Base-by-base conservation (phyloP, 2,113 vertebrate genomes). In the Zootoca vivipara region DNA sequence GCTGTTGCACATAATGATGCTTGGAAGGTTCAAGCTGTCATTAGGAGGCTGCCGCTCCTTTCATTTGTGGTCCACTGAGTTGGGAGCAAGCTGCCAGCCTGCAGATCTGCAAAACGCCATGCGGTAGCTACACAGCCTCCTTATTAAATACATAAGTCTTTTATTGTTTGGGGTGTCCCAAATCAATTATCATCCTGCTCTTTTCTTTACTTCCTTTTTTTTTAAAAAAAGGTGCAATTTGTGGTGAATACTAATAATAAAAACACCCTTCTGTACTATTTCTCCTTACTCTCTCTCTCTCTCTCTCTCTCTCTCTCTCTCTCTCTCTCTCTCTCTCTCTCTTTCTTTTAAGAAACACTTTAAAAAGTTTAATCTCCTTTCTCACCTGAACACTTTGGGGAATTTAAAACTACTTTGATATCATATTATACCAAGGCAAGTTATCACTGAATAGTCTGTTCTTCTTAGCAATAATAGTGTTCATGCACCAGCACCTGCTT, bases 351-450 rank as follows among this genome's bases (percentile, higher is more conserved):
- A 90, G n/a, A 64, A 65, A 89, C 89, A 75, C 0, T 62, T 81
- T 90, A 91, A 84, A 91, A 77, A 65, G 73, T 96, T 94, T 92
- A 93, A 89, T 89, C 93, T 94, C 73, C 5, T 89, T 93, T 95
- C 92, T 95, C 93, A 96, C 91, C 86, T 93, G 94, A 93, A n/a
- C 90, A 93, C 92, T 96, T 96, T 83, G 86, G 87, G 91, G 91
- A 94, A 95, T 96, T 82, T 94, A 6, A 26, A 91, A 83, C 85
- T 88, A 3, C 92, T 96, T 94, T 24, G 85, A 78, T 92, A 74
- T 6, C 58, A 92, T 84, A 87, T 88, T 91, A 74, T 73, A 35
- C 92, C 1, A 65, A 95, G 93, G 87, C 75, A 89, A 92, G 94
- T 89, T 90, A 92, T 92, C 92, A 92, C 86, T 88, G 90, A 94